A percentile compares a stretch with the other conserved stretches of the same genome.
Conservation (phyloP, 2,888 invertebrate genomes). For the Agrochola lychnidis region DNA sequence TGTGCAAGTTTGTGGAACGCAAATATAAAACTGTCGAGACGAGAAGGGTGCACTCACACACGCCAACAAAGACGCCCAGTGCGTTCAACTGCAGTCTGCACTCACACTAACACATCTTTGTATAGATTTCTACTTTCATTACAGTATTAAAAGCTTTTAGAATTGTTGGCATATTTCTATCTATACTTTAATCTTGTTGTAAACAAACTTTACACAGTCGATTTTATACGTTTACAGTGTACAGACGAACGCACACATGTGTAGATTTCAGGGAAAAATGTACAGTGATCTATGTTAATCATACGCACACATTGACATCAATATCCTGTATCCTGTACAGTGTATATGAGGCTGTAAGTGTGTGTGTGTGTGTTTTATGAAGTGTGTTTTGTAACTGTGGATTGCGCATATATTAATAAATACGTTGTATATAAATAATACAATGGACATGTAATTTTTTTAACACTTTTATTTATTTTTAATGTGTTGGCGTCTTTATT, state of each 20-base stretch:
- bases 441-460: slow-evolving; percentile 33
- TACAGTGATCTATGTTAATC: slow-evolving; percentile 60
- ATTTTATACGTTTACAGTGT: slow-evolving; percentile 23
- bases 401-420: slow-evolving; percentile 64
- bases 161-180: slow-evolving; percentile 67
- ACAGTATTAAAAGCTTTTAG: slow-evolving; percentile 69
- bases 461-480: slow-evolving; percentile 22
- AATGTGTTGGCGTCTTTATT: not conserved
- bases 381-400: slow-evolving; percentile 74
- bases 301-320: slow-evolving; percentile 51
- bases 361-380: slow-evolving; percentile 62
- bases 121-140: slow-evolving; percentile 72
- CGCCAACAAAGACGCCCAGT: slow-evolving; percentile 73
- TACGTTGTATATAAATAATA: slow-evolving; percentile 33
- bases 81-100: slow-evolving; percentile 83
- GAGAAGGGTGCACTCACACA: slow-evolving; percentile 88
- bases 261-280: slow-evolving; percentile 61
- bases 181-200: slow-evolving; percentile 58
- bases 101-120: slow-evolving; percentile 69
- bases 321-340: slow-evolving; percentile 62
- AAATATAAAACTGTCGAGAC: slow-evolving; percentile 75
- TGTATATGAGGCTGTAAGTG: slow-evolving; percentile 3
- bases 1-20: slow-evolving; percentile 5
- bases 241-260: slow-evolving; percentile 46
- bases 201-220: slow-evolving; percentile 48